These are phyloP conservation scores for Allophyes oxyacanthae DNA, from an alignment of 2,888 invertebrate species.

Conservation along the genomic window DNA sequence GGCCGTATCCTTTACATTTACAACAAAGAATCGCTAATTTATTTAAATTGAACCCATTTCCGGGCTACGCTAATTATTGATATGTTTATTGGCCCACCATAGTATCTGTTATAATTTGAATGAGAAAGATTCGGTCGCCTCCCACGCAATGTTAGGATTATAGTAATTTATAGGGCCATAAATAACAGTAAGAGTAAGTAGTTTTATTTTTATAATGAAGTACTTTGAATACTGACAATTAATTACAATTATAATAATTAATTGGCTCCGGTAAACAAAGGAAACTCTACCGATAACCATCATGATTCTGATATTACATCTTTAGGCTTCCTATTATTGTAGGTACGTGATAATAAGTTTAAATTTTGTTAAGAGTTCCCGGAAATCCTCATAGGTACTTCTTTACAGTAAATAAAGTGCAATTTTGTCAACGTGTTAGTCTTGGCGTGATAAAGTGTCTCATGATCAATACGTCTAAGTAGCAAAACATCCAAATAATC, in stretches of 20 bases:
- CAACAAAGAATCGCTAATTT: conserved; percentile 31
- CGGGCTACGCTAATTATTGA: conserved; percentile 31
- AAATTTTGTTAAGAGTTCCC: no score
- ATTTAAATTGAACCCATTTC: conserved; percentile 32
- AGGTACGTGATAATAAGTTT: no score
- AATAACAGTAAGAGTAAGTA: conserved; percentile 19
- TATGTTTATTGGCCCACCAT: conserved; percentile 34
- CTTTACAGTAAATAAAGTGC: not conserved
- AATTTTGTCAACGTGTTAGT: conserved; percentile 11
- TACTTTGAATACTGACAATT: not conserved
- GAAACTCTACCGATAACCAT: no score
- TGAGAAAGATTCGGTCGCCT: conserved; percentile 34
- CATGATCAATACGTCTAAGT: no score
- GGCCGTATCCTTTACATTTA: conserved; percentile 10
- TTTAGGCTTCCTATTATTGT: no score
- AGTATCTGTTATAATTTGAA: conserved; percentile 27
- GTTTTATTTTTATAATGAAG: conserved; percentile 7
- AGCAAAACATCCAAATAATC: no score
- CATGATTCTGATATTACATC: no score
- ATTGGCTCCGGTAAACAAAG: no score
- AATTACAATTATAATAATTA: not conserved
- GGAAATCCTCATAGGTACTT: no score
- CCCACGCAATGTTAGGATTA: conserved; percentile 29
- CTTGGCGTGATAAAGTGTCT: no score
- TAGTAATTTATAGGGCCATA: conserved; percentile 32